Conservation (phyloP, 2,797 vertebrate genomes). For the Diceros bicornis region DNA sequence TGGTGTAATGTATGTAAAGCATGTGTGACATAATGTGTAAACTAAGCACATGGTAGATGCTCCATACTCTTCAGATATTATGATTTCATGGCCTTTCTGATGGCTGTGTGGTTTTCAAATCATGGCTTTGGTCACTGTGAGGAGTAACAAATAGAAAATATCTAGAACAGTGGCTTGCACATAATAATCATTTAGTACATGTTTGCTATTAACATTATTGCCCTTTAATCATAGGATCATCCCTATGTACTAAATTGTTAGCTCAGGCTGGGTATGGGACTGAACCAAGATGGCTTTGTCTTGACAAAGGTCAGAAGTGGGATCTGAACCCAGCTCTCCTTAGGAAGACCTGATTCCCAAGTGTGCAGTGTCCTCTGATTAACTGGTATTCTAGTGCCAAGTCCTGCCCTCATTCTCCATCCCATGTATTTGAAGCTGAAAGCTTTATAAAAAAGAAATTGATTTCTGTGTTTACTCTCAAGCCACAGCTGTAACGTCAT, state of each 20-base stretch:
- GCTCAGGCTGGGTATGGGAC: not conserved
- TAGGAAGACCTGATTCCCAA: not conserved
- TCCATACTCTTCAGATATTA: not conserved
- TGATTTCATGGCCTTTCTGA: not conserved
- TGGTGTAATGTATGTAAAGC: not conserved
- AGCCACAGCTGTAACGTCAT: not conserved
- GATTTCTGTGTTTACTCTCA: not conserved
- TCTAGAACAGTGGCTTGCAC: not conserved
- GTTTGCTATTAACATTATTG: not conserved
- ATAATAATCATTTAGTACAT: not conserved
- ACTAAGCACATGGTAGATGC: not conserved
- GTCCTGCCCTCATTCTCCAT: not conserved
- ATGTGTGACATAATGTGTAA: not conserved
- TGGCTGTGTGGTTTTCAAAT: not conserved
- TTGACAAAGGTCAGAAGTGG: not conserved
- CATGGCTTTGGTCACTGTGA: not conserved
- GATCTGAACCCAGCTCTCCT: not conserved
- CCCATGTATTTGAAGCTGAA: not conserved
- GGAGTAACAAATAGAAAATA: not conserved
- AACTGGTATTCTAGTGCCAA: not conserved
- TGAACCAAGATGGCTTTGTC: not conserved
- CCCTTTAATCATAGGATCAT: not conserved
- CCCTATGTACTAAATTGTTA: not conserved
- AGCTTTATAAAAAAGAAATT: not conserved
- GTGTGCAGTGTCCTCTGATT: not conserved